Evolutionary conservation across 1,140 invertebrate species (phyloP), one percentile per base, ranked within the genome.

Genomic region (Orius insidiosus): DNA sequence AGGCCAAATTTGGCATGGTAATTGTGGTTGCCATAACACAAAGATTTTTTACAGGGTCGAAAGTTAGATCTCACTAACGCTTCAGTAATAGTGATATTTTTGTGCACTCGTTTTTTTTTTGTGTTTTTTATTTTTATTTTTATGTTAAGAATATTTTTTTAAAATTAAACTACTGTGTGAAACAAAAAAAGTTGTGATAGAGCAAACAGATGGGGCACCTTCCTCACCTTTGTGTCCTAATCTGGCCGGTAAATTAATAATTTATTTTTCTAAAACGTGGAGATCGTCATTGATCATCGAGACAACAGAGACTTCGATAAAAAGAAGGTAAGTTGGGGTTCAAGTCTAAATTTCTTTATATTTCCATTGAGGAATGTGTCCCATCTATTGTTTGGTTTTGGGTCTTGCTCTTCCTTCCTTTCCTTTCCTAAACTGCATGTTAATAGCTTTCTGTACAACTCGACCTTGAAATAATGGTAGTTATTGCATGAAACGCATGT

Each of bases 151-250:
- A 24, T 45, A 32, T 13, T 33, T n/a, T n/a, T n/a, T n/a, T n/a
- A n/a, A n/a, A n/a, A n/a, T 34, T 15, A 18, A 36, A 36, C 14
- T 36, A 15, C 9, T 36, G n/a, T 15, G 16, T 13, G 16, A 15
- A n/a, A n/a, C n/a, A n/a, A n/a, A 40, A 13, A 40, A 45, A 34
- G 33, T 13, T 33, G 33, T 16, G 15, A 10, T 7, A 40, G 7
- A 44, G 41, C 42, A 47, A 53, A 50, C 49, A 52, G 54, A 56
- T 56, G 54, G 54, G 53, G 39, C 54, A 54, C 54, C 53, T 56
- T 56, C 54, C 54, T 56, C 54, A 30, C 10, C 32, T 43, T 15
- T 46, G 45, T 46, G 45, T 48, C 47, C 34, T 38, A 36, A 19
- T 46, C 34, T 38, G 45, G 30, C 31, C 7, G 42, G 15, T 11